phyloP scores from a whole-genome alignment of 2,888 invertebrate species.

The Calameuta idolon region DNA sequence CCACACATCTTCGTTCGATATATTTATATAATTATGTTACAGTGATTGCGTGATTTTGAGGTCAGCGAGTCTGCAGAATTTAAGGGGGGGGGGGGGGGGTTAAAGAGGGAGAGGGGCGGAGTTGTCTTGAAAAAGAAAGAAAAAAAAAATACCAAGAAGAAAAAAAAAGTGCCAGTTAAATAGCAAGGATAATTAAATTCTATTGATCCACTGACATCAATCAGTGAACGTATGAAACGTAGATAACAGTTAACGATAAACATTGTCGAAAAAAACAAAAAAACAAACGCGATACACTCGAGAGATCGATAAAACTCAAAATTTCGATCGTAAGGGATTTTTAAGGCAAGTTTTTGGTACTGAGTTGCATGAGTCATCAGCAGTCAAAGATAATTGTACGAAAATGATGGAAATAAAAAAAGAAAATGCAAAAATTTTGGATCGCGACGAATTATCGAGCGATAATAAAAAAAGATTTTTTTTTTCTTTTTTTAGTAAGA shows the following conservation, averaged over 20 bases:
- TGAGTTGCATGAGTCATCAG: too few species aligned
- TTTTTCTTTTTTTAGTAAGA: not conserved
- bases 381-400: too few species aligned
- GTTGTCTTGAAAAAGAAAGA: slow-evolving; percentile 6
- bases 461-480: not conserved
- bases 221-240: slow-evolving; percentile 56
- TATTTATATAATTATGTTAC: slow-evolving; percentile 48
- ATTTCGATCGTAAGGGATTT: too few species aligned
- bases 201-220: slow-evolving; percentile 48
- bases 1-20: slow-evolving; percentile 43
- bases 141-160: slow-evolving; percentile 20
- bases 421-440: too few species aligned
- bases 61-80: slow-evolving; percentile 48
- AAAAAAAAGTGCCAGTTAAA: slow-evolving; percentile 24
- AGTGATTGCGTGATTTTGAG: slow-evolving; percentile 50
- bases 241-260: slow-evolving; percentile 4
- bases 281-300: not conserved
- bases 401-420: not conserved
- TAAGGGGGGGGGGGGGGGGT: not conserved
- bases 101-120: too few species aligned
- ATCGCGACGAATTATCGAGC: too few species aligned
- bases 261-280: not conserved
- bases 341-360: too few species aligned
- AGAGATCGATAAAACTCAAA: too few species aligned
- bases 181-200: slow-evolving; percentile 24